A percentile compares a stretch with the other conserved stretches of the same genome.
Evolutionary conservation across 2,797 vertebrate species (phyloP).

Genomic region (Hippoglossus hippoglossus): DNA sequence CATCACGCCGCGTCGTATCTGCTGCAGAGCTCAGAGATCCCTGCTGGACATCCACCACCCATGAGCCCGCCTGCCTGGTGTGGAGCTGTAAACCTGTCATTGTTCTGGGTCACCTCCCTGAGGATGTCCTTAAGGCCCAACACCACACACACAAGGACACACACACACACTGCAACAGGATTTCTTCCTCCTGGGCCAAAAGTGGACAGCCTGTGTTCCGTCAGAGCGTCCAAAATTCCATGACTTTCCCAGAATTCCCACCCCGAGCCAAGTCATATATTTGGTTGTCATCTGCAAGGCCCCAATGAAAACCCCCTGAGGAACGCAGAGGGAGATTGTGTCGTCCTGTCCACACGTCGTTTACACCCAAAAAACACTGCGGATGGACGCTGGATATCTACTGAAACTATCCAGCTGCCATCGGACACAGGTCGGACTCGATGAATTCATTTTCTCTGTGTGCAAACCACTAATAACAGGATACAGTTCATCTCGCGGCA

Average conservation of each 20-base stretch:
- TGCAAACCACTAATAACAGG: slow-evolving; percentile 63
- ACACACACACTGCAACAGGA: slow-evolving; percentile 48
- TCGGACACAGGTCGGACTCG: slow-evolving; percentile 43
- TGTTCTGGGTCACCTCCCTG: slow-evolving; percentile 75
- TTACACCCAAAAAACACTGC: slow-evolving; percentile 22
- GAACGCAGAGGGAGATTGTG: slow-evolving; percentile 57
- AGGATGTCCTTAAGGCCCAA: slow-evolving; percentile 64
- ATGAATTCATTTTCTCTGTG: slow-evolving; percentile 52
- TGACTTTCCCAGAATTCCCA: slow-evolving; percentile 81
- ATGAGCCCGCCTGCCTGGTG: slow-evolving; percentile 42
- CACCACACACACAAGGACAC: slow-evolving; percentile 20
- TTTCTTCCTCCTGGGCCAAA: slow-evolving; percentile 53
- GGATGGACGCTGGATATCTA: slow-evolving; percentile 25
- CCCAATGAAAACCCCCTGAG: slow-evolving; percentile 77
- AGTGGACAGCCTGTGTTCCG: slow-evolving; percentile 83
- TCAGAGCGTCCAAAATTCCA: slow-evolving; percentile 84
- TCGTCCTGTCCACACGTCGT: slow-evolving; percentile 48
- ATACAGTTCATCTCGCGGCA: slow-evolving; percentile 40
- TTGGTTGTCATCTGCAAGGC: slow-evolving; percentile 76
- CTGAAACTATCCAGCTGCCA: slow-evolving; percentile 39
- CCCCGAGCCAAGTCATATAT: slow-evolving; percentile 80
- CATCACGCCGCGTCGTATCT: slow-evolving; percentile 41
- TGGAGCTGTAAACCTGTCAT: slow-evolving; percentile 72
- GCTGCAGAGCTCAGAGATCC: slow-evolving; percentile 33
- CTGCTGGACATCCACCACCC: slow-evolving; percentile 56